Base-by-base conservation (phyloP, 2,113 vertebrate species). In the Grammatotria lemairii region DNA sequence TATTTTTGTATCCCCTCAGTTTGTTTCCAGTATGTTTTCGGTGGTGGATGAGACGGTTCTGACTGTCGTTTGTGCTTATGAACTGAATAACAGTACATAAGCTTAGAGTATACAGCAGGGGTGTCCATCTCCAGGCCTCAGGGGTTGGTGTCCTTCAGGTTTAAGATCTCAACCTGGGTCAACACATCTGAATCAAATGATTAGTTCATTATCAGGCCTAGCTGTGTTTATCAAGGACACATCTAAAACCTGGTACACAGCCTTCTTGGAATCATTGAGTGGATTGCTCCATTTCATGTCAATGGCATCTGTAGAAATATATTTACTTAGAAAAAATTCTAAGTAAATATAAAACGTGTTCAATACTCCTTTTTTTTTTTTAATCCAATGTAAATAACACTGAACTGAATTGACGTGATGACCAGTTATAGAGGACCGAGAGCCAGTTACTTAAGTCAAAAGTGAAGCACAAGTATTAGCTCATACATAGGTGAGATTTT, bases 401-500 rank as follows among this genome's bases (percentile, higher is more conserved):
- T 65, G 60, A 65, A 65, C 33, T 65, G 33, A 65, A 65, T 13
- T 65, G 60, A 38, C 3, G 19, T 38, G 60, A 65, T 65, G 60
- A 13, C 0, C 33, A 65, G 33, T 65, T 65, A 65, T 13, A 65
- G 10, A 65, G 60, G 10, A 65, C 60, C 2, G 0, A 63, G 58
- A 4, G 2, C 1, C 31, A 65, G 17, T 65, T 35, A 63, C 9
- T 63, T 19, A 65, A 35, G 28, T 33, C 9, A 60, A 33, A 33
- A 33, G 57, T 60, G 9, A 60, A 60, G 57, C 57, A 60, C 28
- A 60, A 33, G 35, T 70, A 40, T 68, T 8, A 40, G 21, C 40
- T 10, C 40, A 47, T 28, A 47, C 40, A 75, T 40, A 7, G 68
- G 40, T 75, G 9, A 47, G 68, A 47, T 47, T 73, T 10, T 26